Evolutionary conservation across 2,797 vertebrate species (phyloP).

Genomic region (Alcedo atthis): DNA sequence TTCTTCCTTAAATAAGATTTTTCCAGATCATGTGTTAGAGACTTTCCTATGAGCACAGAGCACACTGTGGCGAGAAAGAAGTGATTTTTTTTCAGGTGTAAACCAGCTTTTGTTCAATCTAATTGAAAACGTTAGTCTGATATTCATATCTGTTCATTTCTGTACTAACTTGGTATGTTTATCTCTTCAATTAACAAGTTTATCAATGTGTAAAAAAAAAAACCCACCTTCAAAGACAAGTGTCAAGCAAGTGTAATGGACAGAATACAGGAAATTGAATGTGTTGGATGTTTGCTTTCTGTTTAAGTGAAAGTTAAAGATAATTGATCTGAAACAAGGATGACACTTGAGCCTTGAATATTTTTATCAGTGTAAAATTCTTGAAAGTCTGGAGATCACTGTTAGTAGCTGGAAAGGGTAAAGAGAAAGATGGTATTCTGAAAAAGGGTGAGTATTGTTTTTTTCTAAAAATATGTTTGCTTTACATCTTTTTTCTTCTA

Average conservation of each 20-base stretch:
- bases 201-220: not conserved
- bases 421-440: not conserved
- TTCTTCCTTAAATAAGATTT: not conserved
- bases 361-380: not conserved
- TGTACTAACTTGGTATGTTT: not conserved
- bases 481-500: not conserved
- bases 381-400: not conserved
- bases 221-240: fast-evolving
- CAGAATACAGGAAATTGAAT: not conserved
- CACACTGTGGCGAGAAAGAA: not conserved
- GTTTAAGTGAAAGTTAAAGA: not conserved
- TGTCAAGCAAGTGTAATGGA: not conserved
- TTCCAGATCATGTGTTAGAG: not conserved
- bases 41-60: not conserved
- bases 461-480: not conserved
- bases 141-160: not conserved
- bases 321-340: not conserved
- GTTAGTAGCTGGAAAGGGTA: not conserved
- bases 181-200: not conserved
- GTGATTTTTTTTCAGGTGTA: not conserved
- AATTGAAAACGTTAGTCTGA: not conserved
- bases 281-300: not conserved
- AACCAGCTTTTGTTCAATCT: not conserved
- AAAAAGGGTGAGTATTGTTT: not conserved
- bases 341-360: not conserved